phyloP scores from a whole-genome alignment of 2,113 vertebrate species.

The Gulo gulo region DNA sequence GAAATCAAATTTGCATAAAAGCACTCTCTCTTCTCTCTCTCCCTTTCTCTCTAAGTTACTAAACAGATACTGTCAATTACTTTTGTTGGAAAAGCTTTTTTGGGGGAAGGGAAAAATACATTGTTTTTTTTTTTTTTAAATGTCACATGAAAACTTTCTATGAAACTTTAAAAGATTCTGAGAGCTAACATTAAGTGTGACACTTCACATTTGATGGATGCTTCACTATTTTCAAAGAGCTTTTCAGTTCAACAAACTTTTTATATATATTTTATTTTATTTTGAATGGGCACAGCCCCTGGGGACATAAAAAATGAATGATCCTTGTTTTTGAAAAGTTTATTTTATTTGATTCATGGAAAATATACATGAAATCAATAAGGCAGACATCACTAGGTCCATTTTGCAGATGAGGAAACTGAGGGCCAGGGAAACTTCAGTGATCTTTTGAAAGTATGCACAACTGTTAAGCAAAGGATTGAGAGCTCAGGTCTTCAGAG shows the following conservation, averaged over 20 bases:
- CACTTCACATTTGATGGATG: neutral
- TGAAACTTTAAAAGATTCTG: neutral
- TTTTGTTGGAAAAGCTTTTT: slow-evolving; percentile 76
- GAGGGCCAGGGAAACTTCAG: neutral
- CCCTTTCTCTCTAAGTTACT: slow-evolving; percentile 79
- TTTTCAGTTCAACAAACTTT: neutral
- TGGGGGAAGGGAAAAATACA: neutral
- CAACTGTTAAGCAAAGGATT: neutral
- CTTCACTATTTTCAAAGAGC: neutral
- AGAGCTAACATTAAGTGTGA: neutral
- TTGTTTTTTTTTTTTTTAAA: neutral
- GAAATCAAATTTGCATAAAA: slow-evolving; percentile 91
- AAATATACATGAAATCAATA: neutral
- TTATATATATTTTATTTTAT: neutral
- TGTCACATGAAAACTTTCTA: neutral
- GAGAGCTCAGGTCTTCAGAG: neutral
- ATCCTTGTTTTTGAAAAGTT: neutral
- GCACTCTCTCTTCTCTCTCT: slow-evolving; percentile 80
- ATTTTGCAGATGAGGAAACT: slow-evolving; percentile 44
- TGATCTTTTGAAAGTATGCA: neutral
- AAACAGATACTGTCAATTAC: slow-evolving; percentile 82
- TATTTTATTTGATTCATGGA: neutral
- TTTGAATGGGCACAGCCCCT: neutral
- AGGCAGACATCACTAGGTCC: neutral
- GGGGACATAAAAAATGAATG: neutral